Conservation (phyloP, 2,113 vertebrate species). For the Charadrius vociferus region DNA sequence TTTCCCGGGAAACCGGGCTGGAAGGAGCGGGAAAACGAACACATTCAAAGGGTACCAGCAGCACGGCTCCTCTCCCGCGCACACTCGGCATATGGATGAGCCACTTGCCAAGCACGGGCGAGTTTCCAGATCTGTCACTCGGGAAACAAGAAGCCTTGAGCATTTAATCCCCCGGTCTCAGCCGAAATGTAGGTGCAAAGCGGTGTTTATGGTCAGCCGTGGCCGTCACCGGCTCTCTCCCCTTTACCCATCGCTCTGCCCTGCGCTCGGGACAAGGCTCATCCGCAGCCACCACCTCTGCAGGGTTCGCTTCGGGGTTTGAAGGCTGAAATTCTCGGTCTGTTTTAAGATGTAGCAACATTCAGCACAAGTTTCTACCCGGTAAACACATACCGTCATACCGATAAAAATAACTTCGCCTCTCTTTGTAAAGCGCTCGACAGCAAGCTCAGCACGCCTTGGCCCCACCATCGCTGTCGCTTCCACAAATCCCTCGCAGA, state of each 20-base stretch:
- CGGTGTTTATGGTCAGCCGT: rapidly evolving
- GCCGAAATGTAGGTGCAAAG: too few species aligned
- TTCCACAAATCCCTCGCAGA: neutral
- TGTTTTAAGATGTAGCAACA: too few species aligned
- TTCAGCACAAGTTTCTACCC: too few species aligned
- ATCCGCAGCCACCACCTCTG: rapidly evolving
- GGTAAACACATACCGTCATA: neutral
- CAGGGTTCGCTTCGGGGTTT: neutral
- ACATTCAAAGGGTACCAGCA: neutral
- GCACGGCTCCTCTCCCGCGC: neutral
- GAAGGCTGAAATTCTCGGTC: neutral
- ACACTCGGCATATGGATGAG: neutral
- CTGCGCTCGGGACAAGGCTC: neutral
- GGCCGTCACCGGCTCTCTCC: neutral
- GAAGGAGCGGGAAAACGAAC: neutral
- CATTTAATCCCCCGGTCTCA: neutral
- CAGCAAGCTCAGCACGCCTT: too few species aligned
- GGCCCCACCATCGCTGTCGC: neutral
- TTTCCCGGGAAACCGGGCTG: neutral
- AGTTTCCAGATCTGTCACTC: neutral
- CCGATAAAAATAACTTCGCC: neutral
- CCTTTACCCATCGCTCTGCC: too few species aligned
- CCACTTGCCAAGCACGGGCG: neutral
- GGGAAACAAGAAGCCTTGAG: neutral
- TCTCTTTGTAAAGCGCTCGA: neutral